Evolutionary conservation across 2,888 invertebrate species (phyloP), one percentile per base, ranked within the genome.

Genomic region (Apodemia duryi): DNA sequence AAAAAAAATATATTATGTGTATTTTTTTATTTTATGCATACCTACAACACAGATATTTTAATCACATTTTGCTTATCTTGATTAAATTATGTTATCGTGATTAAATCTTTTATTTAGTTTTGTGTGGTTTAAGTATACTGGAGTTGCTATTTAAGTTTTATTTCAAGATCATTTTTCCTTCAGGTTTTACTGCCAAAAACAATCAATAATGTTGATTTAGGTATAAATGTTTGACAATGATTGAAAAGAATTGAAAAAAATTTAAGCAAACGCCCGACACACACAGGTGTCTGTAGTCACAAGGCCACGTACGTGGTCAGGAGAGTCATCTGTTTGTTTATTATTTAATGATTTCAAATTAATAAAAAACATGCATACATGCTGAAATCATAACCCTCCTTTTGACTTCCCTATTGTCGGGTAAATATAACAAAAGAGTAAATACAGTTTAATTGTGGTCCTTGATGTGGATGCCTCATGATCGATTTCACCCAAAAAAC

Each of bases 401-500:
- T 51, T 51, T 6, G n/a, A 2, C 4, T 51, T n/a, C 21, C 1
- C 21, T 7, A 6, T 21, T 7, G 51, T 21, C 21, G 51, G 51
- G 21, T 51, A 51, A 51, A 21, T 21, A 7, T 51, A 21, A 51
- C 51, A 51, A 81, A 80, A 84, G 78, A 80, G 80, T 81, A 86
- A 84, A 85, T 80, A 81, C 78, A 74, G 77, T 78, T 80, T 82
- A 81, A 80, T 81, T 76, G 78, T 70, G 73, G 74, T 74, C 75
- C 72, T 72, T 76, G 73, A 70, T 78, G 77, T 81, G 83, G 83
- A 79, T 80, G 76, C 75, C 71, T 75, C 78, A 78, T 82, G 89
- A 88, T 88, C 86, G 85, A 88, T 89, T 89, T 88, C 88, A 82
- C 79, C 82, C 79, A 86, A 88, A 89, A 90, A 88, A 88, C 77